phyloP scores from a whole-genome alignment of 2,888 invertebrate species.

The Agonum fuliginosum region DNA sequence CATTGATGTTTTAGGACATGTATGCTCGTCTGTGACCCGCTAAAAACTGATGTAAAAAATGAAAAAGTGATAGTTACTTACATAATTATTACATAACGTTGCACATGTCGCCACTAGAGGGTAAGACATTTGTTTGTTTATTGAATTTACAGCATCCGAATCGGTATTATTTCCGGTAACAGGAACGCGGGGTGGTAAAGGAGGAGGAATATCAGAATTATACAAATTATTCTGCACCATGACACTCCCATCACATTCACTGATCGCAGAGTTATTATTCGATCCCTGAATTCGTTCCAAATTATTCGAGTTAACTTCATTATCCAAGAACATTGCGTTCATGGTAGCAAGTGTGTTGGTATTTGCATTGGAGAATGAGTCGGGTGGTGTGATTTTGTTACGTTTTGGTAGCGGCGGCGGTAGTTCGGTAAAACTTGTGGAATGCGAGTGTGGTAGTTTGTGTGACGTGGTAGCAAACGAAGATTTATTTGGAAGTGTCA shows the following conservation, averaged over 20 bases:
- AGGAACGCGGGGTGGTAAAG: slow-evolving; percentile 77
- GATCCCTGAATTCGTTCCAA: slow-evolving; percentile 10
- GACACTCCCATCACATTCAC: slow-evolving; percentile 66
- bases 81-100: slow-evolving; percentile 72
- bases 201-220: slow-evolving; percentile 72
- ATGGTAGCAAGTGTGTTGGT: slow-evolving; percentile 62
- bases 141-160: slow-evolving; percentile 76
- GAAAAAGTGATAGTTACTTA: slow-evolving; percentile 70
- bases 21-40: no score
- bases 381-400: slow-evolving; percentile 68
- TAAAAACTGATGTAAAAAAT: slow-evolving; percentile 21
- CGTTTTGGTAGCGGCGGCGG: slow-evolving; percentile 77
- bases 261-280: slow-evolving; percentile 61
- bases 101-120: slow-evolving; percentile 77
- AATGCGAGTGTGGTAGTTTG: slow-evolving; percentile 58
- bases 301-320: slow-evolving; percentile 68
- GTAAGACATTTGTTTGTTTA: slow-evolving; percentile 80
- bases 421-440: slow-evolving; percentile 64
- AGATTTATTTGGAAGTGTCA: slow-evolving; percentile 54
- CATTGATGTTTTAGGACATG: no score
- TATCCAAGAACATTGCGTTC: slow-evolving; percentile 65
- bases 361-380: slow-evolving; percentile 66
- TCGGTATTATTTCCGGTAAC: slow-evolving; percentile 69
- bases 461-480: slow-evolving; percentile 22
- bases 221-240: slow-evolving; percentile 65